phyloP scores from a whole-genome alignment of 1,140 invertebrate genomes.

The Stenopsyche tienmushanensis region DNA sequence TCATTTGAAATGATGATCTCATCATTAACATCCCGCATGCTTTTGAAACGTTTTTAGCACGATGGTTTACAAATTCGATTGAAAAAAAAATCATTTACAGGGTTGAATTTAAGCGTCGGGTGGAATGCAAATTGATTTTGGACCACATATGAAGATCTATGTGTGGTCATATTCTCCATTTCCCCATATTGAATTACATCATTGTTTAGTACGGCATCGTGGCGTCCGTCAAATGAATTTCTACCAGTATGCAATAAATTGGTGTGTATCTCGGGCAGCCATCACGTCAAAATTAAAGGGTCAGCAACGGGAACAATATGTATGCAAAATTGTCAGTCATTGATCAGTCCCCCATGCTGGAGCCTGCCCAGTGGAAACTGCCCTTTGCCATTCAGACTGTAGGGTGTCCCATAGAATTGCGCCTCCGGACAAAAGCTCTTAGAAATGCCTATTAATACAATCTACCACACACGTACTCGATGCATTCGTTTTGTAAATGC shows the following conservation, averaged over 20 bases:
- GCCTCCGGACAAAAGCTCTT: conserved; percentile 26
- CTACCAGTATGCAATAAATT: conserved; percentile 26
- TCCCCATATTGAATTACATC: neutral
- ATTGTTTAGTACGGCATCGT: neutral
- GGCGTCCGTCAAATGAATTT: conserved; percentile 16
- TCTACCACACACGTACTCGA: conserved; percentile 2
- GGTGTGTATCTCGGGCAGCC: conserved; percentile 25
- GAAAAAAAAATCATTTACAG: no score
- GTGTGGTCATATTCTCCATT: no score
- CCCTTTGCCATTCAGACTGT: conserved; percentile 9
- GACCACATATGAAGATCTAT: no score
- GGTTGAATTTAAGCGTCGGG: no score
- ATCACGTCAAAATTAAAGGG: conserved; percentile 39
- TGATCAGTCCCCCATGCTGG: conserved; percentile 34
- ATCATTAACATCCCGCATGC: no score
- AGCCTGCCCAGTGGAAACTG: conserved; percentile 12
- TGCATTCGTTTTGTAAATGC: no score
- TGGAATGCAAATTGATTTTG: no score
- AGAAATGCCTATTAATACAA: conserved; percentile 23
- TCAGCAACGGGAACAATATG: conserved; percentile 40
- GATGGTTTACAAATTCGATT: no score
- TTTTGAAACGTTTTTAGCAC: no score
- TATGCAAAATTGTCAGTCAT: conserved; percentile 40
- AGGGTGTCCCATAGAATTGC: conserved; percentile 26
- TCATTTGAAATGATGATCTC: no score